Conservation (phyloP, 2,113 vertebrate genomes). For the Macrotus californicus region DNA sequence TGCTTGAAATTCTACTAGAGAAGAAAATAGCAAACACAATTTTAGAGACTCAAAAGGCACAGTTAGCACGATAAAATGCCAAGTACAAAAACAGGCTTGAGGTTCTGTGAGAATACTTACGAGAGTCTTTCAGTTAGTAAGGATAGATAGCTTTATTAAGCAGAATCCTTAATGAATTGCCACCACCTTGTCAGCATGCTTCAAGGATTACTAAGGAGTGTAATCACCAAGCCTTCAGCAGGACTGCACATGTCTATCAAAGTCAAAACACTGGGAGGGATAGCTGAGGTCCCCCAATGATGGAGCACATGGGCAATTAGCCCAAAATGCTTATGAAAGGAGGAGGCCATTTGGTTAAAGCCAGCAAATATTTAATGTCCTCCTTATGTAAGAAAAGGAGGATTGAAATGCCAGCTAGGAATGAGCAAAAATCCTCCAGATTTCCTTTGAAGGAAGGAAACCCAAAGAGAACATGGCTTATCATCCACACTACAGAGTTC, state of each 20-base stretch:
- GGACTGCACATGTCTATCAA: neutral
- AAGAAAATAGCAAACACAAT: slow-evolving; percentile 58
- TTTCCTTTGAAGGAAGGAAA: neutral
- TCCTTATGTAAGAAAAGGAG: neutral
- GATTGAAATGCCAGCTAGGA: neutral
- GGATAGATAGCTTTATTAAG: slow-evolving; percentile 28
- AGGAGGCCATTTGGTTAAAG: neutral
- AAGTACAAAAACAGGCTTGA: neutral
- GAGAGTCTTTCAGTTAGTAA: neutral
- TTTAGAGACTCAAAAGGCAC: slow-evolving; percentile 36
- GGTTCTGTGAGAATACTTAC: neutral
- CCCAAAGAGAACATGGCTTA: neutral
- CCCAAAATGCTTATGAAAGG: neutral
- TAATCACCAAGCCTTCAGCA: neutral
- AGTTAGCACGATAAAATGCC: slow-evolving; percentile 40
- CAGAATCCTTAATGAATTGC: slow-evolving; percentile 58
- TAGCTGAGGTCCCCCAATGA: neutral
- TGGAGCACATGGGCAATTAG: neutral
- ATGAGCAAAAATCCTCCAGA: neutral
- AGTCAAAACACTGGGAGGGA: neutral
- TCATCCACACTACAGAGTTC: neutral
- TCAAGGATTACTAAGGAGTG: neutral
- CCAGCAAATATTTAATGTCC: neutral
- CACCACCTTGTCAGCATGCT: neutral
- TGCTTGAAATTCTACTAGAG: slow-evolving; percentile 70